A percentile compares a stretch with the other conserved stretches of the same genome.
phyloP scores from a whole-genome alignment of 2,888 invertebrate genomes.

The Dusona sp. region DNA sequence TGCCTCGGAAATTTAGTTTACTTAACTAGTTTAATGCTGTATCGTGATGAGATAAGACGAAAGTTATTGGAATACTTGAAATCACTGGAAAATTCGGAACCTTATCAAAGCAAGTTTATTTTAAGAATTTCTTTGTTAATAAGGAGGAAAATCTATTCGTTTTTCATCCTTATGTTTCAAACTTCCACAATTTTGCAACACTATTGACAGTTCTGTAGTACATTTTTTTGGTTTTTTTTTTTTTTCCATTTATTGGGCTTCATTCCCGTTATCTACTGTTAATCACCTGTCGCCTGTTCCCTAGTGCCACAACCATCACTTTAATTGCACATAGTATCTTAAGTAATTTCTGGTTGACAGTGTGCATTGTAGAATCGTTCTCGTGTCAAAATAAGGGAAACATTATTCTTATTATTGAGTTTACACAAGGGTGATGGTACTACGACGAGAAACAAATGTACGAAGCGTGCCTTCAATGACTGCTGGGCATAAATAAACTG shows the following conservation, averaged over 20 bases:
- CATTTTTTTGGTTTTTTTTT: not conserved
- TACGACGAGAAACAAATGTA: slow-evolving; percentile 45
- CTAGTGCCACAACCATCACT: not conserved
- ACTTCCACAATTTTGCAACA: not conserved
- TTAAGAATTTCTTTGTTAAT: not conserved
- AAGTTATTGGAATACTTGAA: not conserved
- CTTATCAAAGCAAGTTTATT: not conserved
- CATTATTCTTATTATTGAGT: slow-evolving; percentile 25
- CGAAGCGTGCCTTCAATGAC: slow-evolving; percentile 61
- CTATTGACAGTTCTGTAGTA: not conserved
- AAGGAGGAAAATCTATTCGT: not conserved
- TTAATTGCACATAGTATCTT: not conserved
- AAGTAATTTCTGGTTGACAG: not conserved
- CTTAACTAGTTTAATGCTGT: not conserved
- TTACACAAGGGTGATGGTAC: slow-evolving; percentile 8
- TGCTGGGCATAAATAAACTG: slow-evolving; percentile 57
- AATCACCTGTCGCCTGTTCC: not conserved
- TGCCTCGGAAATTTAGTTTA: slow-evolving; percentile 13
- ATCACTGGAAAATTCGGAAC: not conserved
- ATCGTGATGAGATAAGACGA: slow-evolving; percentile 3
- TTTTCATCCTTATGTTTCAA: too few species aligned
- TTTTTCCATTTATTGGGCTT: not conserved
- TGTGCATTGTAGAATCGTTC: not conserved
- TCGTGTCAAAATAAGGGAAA: not conserved
- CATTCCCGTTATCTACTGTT: not conserved